Evolutionary conservation across 2,113 vertebrate species (phyloP), one percentile per base, ranked within the genome.

Genomic region (Clarias magur): DNA sequence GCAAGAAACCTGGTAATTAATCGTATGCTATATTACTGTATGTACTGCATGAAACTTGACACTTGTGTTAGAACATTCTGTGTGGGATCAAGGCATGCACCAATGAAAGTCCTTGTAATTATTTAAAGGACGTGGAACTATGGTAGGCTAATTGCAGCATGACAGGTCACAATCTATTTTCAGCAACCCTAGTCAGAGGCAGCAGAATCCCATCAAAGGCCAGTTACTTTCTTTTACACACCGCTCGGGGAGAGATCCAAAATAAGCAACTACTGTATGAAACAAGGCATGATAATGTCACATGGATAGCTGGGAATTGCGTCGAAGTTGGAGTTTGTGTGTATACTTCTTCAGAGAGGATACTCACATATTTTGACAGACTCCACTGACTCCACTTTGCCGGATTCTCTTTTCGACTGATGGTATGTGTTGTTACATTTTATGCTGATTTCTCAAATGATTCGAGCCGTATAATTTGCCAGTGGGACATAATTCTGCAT

Each of bases 81-180:
- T 42, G n/a, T 67, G 70, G 27, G 42, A 67, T 82, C 63, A 48
- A 68, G 54, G 11, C 30, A 63, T 10, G 9, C 30, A 9, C 68
- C 54, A 85, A 53, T 68, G 68, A 81, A 2, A 25, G 86, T 91
- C 53, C 82, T 85, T 85, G 86, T 89, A 86, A 88, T 68, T 88
- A 88, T 87, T 91, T 87, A 85, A 86, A 82, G 84, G 78, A 87
- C 88, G 86, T 82, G 88, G 90, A 86, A 82, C 84, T 67, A 57
- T 86, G 78, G 83, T 56, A 27, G 82, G 91, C 91, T 91, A 94
- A 93, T 92, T 93, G 90, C 87, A 91, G 92, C 91, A 16, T 63
- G 60, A 53, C 59, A 67, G 72, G 62, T 85, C 88, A 70, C 53
- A 21, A 80, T 88, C 91, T 94, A 94, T 93, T 94, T 94, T 86